Conservation (phyloP, 1,140 invertebrate species). For the Augochlora pura region DNA sequence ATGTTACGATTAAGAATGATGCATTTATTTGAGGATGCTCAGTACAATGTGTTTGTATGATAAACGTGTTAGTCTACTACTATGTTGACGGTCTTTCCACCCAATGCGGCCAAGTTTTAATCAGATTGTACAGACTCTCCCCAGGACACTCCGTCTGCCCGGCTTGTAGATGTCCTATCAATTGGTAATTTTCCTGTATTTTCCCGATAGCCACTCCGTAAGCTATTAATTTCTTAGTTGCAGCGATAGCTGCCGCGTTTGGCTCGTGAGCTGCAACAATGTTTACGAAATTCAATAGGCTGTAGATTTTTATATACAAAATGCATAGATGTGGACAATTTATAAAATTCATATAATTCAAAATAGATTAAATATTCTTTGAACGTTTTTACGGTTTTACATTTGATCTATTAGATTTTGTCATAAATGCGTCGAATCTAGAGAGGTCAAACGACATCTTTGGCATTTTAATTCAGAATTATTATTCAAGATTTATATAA, state of each 20-base stretch:
- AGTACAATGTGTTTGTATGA: neutral
- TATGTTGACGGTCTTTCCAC: neutral
- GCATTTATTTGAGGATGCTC: neutral
- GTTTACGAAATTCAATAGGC: constrained; percentile 6
- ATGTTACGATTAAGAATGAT: neutral
- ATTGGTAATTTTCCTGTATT: constrained; percentile 73
- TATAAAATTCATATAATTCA: too few relatives aligned
- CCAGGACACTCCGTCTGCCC: constrained; percentile 79
- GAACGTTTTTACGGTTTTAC: too few relatives aligned
- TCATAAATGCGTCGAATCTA: too few relatives aligned
- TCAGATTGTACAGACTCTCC: constrained; percentile 79
- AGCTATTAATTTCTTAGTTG: constrained; percentile 74
- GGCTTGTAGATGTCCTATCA: constrained; percentile 80
- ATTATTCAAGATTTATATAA: too few relatives aligned
- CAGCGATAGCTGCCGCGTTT: constrained; percentile 73
- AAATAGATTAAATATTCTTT: too few relatives aligned
- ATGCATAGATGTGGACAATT: too few relatives aligned
- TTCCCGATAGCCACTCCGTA: constrained; percentile 73
- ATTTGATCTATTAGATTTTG: too few relatives aligned
- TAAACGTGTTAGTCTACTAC: neutral
- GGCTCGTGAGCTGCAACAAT: constrained; percentile 78
- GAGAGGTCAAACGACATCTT: too few relatives aligned
- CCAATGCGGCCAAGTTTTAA: constrained; percentile 81
- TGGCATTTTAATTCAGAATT: too few relatives aligned
- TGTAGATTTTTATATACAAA: too few relatives aligned